A percentile compares a stretch with the other conserved stretches of the same genome.
Evolutionary conservation across 2,797 vertebrate species (phyloP).

Genomic region (Melanogrammus aeglefinus): DNA sequence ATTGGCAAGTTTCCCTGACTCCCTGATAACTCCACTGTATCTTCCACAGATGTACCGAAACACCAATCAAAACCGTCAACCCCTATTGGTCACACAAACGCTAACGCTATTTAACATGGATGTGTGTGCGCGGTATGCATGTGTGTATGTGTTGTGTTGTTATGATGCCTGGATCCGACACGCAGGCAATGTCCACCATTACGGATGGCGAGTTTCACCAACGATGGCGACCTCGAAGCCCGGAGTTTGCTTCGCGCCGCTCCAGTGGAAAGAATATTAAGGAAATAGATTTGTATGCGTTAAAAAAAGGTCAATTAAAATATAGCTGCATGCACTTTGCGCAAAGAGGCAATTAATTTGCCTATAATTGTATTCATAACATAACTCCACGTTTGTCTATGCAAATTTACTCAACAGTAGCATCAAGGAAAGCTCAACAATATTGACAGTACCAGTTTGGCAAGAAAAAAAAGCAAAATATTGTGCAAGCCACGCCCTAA

Average conservation of each 20-base stretch:
- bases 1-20: conserved; percentile 69
- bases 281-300: conserved; percentile 24
- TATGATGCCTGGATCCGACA: conserved; percentile 58
- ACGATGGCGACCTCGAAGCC: conserved; percentile 49
- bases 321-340: conserved; percentile 61
- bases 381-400: conserved; percentile 78
- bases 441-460: conserved; percentile 60
- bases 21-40: conserved; percentile 76
- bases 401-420: conserved; percentile 73
- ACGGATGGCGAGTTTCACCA: conserved; percentile 66
- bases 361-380: conserved; percentile 69
- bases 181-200: conserved; percentile 73
- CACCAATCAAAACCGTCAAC: conserved; percentile 66
- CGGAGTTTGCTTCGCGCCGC: conserved; percentile 41
- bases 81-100: conserved; percentile 58
- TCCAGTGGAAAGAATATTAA: conserved; percentile 30
- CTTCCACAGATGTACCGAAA: conserved; percentile 80
- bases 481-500: conserved; percentile 54
- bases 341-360: conserved; percentile 41
- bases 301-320: conserved; percentile 44
- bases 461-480: conserved; percentile 54
- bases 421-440: conserved; percentile 70
- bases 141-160: not conserved
- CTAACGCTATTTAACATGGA: conserved; percentile 54
- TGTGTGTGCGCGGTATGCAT: not conserved